Evolutionary conservation across 1,140 invertebrate species (phyloP).

Genomic region (Drosophila ohnishii): DNA sequence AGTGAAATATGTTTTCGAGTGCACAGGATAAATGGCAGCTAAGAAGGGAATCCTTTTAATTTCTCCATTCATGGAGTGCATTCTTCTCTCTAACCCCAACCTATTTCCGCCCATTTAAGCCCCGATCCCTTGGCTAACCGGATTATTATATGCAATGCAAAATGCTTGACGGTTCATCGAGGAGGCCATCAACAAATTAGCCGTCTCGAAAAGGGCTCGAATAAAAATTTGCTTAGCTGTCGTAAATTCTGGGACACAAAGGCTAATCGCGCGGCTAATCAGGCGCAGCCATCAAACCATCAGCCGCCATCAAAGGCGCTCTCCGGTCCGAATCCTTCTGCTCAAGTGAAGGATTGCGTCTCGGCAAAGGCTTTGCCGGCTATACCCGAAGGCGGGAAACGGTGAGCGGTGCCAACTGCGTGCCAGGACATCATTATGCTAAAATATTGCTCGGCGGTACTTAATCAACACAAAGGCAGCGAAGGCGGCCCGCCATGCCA

Average conservation of each 20-base stretch:
- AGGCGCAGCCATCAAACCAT: conserved; percentile 31
- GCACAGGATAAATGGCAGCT: conserved; percentile 11
- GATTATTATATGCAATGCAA: conserved; percentile 37
- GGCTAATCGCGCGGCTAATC: conserved; percentile 48
- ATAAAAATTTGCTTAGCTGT: conserved; percentile 54
- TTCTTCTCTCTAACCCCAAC: background rate
- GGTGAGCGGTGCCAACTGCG: conserved; percentile 18
- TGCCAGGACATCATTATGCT: conserved; percentile 58
- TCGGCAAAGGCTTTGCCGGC: background rate
- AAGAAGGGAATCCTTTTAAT: conserved; percentile 3
- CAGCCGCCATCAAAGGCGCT: conserved; percentile 42
- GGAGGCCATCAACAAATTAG: conserved; percentile 47
- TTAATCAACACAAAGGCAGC: conserved; percentile 53
- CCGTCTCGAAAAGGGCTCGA: conserved; percentile 11
- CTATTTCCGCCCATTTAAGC: conserved; percentile 32
- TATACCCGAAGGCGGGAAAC: background rate
- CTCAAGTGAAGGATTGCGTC: conserved; percentile 18
- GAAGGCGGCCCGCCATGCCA: conserved; percentile 10
- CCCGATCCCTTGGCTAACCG: conserved; percentile 10
- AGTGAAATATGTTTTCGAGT: conserved; percentile 17
- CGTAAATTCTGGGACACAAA: conserved; percentile 47
- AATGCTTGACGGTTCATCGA: conserved; percentile 42
- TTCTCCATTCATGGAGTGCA: conserved; percentile 5
- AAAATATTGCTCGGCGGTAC: conserved; percentile 55
- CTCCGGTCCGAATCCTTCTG: conserved; percentile 36